Evolutionary conservation across 2,113 vertebrate genomes (phyloP).

Genomic region (Chiloscyllium plagiosum): DNA sequence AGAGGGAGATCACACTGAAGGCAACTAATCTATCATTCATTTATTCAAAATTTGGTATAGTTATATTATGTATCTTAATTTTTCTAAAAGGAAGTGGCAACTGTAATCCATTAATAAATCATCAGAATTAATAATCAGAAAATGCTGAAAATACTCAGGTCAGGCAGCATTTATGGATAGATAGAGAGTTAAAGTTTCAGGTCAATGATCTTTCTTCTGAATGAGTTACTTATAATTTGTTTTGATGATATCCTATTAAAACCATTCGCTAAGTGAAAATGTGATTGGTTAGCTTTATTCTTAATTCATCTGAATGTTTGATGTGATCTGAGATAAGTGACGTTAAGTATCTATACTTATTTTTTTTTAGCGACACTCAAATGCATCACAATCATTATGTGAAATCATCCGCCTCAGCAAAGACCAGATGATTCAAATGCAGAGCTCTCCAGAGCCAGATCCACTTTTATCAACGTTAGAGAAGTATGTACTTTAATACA

Average conservation of each 20-base stretch:
- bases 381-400: slow-evolving; percentile 95
- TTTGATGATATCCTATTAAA: not conserved
- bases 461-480: slow-evolving; percentile 92
- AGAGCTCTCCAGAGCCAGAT: slow-evolving; percentile 87
- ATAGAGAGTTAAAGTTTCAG: not conserved
- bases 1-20: not conserved
- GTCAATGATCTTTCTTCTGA: not conserved
- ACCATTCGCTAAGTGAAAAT: not conserved
- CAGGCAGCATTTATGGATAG: not conserved
- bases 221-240: not conserved
- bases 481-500: slow-evolving; percentile 67
- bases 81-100: not conserved
- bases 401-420: slow-evolving; percentile 96
- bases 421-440: slow-evolving; percentile 97
- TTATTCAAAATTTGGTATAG: not conserved
- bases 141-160: not conserved
- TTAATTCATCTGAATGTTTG: not conserved
- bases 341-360: slow-evolving; percentile 22
- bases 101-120: not conserved
- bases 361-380: slow-evolving; percentile 81
- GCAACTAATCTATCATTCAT: not conserved
- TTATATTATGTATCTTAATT: not conserved
- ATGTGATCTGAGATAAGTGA: slow-evolving; percentile 19
- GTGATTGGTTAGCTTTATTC: not conserved
- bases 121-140: not conserved